Conservation (phyloP, 1,140 invertebrate species). For the Elysia chlorotica region DNA sequence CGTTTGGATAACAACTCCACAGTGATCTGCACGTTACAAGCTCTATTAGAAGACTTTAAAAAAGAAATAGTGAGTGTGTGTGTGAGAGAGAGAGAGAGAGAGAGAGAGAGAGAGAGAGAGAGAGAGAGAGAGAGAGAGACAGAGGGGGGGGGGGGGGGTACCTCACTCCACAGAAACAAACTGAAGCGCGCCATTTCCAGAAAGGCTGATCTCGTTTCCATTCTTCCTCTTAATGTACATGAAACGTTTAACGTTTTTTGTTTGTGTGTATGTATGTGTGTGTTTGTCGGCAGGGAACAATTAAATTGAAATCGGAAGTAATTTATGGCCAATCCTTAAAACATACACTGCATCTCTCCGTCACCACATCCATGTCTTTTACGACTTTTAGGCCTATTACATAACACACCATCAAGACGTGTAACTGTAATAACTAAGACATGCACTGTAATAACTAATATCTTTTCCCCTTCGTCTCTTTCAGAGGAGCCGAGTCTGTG, state of each 20-base stretch:
- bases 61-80: too few relatives aligned
- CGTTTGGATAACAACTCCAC: too few relatives aligned
- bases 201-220: background rate
- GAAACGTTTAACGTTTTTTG: background rate
- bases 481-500: background rate
- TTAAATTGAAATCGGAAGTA: too few relatives aligned
- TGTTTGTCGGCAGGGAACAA: background rate
- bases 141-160: slow-evolving; percentile 6
- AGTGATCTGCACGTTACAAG: too few relatives aligned
- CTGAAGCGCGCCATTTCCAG: background rate
- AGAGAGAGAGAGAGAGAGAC: background rate
- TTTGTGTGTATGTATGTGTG: background rate
- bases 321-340: too few relatives aligned
- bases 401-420: too few relatives aligned
- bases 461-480: background rate
- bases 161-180: background rate
- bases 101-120: slow-evolving; percentile 4
- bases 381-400: background rate
- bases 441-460: background rate
- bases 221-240: background rate
- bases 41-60: too few relatives aligned
- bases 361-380: background rate
- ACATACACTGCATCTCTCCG: background rate
- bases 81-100: slow-evolving; percentile 16
- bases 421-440: too few relatives aligned